phyloP scores from a whole-genome alignment of 2,888 invertebrate genomes.

The Leucozona laternaria region DNA sequence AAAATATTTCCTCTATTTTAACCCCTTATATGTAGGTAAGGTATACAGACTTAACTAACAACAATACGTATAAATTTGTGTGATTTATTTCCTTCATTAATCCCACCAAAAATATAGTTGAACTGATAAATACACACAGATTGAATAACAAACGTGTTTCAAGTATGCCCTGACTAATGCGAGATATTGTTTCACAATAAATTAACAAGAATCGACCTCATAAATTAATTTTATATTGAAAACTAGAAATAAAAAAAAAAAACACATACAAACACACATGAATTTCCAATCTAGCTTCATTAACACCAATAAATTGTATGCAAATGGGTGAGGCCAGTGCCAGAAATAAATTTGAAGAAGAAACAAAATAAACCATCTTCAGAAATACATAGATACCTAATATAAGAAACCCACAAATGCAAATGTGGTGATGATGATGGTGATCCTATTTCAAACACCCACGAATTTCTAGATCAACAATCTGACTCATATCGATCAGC shows the following conservation, averaged over 20 bases:
- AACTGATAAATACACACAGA: constrained; percentile 12
- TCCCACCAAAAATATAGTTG: constrained; percentile 10
- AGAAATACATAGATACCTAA: too few species aligned
- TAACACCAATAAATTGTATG: constrained; percentile 57
- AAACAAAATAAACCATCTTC: constrained; percentile 23
- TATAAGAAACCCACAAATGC: constrained; percentile 12
- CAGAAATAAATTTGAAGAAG: constrained; percentile 19
- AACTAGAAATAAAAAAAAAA: constrained; percentile 6
- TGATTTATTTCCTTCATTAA: constrained; percentile 43
- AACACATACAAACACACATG: not conserved
- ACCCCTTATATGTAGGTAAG: not conserved
- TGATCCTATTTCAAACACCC: constrained; percentile 67
- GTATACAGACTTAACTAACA: constrained; percentile 2
- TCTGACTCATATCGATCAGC: constrained; percentile 65
- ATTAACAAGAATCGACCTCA: constrained; percentile 63
- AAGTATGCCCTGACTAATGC: constrained; percentile 36
- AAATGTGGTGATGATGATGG: too few species aligned
- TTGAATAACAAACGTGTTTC: constrained; percentile 45
- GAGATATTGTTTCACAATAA: constrained; percentile 57
- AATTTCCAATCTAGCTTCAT: constrained; percentile 49
- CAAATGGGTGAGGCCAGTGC: constrained; percentile 47
- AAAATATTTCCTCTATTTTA: constrained; percentile 15
- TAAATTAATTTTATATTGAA: constrained; percentile 44
- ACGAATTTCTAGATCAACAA: constrained; percentile 70
- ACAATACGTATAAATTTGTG: constrained; percentile 11